Evolutionary conservation across 2,888 invertebrate genomes (phyloP).

Genomic region (Priocnemis perturbator): DNA sequence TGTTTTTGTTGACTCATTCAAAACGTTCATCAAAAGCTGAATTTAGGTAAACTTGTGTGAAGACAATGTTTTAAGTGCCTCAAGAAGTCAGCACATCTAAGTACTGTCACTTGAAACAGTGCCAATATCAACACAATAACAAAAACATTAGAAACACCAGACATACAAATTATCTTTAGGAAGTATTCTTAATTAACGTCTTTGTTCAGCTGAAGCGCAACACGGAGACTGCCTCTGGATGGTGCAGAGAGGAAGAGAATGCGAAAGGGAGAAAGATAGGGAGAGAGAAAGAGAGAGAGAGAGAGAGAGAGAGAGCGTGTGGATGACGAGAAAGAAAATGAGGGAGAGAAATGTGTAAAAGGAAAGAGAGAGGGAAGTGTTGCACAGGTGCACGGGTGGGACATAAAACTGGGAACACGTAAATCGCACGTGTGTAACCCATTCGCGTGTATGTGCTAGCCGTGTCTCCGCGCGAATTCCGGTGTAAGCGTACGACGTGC

Average conservation of each 20-base stretch:
- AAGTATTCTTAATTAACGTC: constrained; percentile 57
- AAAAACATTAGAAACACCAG: constrained; percentile 9
- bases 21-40: no score
- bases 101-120: constrained; percentile 38
- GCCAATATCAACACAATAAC: constrained; percentile 44
- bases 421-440: constrained; percentile 30
- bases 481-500: constrained; percentile 30
- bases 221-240: background rate
- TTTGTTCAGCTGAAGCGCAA: constrained; percentile 46
- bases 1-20: no score
- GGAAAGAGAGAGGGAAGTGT: constrained; percentile 23
- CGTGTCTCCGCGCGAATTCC: constrained; percentile 21
- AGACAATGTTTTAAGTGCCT: constrained; percentile 46
- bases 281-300: background rate
- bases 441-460: constrained; percentile 7
- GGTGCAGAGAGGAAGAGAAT: constrained; percentile 8
- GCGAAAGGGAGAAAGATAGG: constrained; percentile 16
- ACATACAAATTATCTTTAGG: constrained; percentile 50
- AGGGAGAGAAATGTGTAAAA: background rate
- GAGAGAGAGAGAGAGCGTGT: constrained; percentile 7
- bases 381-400: constrained; percentile 45
- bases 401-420: constrained; percentile 46
- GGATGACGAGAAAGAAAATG: constrained; percentile 17
- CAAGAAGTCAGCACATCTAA: constrained; percentile 25
- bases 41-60: background rate